Conservation (phyloP, 2,888 invertebrate genomes). For the Troides oblongomaculatus region DNA sequence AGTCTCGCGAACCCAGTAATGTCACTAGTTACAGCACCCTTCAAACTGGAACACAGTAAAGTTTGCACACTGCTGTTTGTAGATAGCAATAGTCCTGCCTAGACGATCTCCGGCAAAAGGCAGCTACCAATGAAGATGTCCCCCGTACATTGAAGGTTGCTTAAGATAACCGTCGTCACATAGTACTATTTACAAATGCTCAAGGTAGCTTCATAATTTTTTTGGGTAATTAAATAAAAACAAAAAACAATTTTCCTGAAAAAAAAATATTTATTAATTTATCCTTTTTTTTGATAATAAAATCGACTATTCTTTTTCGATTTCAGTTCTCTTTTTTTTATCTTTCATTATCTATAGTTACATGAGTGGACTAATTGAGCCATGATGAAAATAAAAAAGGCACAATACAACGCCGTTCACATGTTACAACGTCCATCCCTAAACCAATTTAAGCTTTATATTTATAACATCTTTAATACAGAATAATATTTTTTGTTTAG, state of each 20-base stretch:
- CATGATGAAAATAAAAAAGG: slow-evolving; percentile 16
- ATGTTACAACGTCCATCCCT: slow-evolving; percentile 18
- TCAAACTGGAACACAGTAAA: too few relatives aligned
- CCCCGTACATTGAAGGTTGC: too few relatives aligned
- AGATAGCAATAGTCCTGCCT: too few relatives aligned
- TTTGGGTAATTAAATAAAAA: slow-evolving; percentile 34
- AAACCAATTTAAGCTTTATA: slow-evolving; percentile 24
- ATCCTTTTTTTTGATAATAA: slow-evolving; percentile 39
- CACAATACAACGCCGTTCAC: slow-evolving; percentile 9
- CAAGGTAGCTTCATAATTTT: too few relatives aligned
- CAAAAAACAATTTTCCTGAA: slow-evolving; percentile 56
- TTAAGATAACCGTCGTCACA: too few relatives aligned
- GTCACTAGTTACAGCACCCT: too few relatives aligned
- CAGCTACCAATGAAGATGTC: too few relatives aligned
- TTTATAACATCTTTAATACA: slow-evolving; percentile 28
- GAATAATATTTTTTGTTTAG: slow-evolving; percentile 33
- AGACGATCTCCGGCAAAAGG: too few relatives aligned
- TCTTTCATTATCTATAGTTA: slow-evolving; percentile 33
- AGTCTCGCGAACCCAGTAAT: too few relatives aligned
- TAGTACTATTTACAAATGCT: too few relatives aligned
- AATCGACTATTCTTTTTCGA: slow-evolving; percentile 38
- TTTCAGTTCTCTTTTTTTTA: slow-evolving; percentile 31
- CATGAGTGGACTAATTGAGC: slow-evolving; percentile 10
- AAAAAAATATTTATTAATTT: slow-evolving; percentile 59
- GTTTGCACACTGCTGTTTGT: too few relatives aligned